Percentiles rank a stretch among this genome's conserved stretches.
These are phyloP conservation scores for Nomada goodeniana DNA, from an alignment of 2,888 invertebrate genomes.

Conservation along the genomic window DNA sequence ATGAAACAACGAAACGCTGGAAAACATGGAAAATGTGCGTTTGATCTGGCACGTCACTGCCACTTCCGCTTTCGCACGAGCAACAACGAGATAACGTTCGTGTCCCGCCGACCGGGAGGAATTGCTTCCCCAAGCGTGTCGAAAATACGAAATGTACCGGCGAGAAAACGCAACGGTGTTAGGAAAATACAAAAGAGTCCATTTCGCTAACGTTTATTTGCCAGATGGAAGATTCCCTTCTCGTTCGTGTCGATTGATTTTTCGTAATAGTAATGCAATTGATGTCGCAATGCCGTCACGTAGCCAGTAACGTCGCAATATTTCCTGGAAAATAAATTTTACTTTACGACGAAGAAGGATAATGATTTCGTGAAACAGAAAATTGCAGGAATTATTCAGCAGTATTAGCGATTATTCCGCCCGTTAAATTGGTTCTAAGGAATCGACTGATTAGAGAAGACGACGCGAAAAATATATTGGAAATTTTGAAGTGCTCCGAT, in stretches of 20 bases:
- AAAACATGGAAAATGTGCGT: slow-evolving; percentile 14
- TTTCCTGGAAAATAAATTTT: too few relatives aligned
- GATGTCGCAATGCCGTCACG: too few relatives aligned
- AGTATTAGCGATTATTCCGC: too few relatives aligned
- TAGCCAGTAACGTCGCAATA: too few relatives aligned
- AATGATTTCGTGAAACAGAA: too few relatives aligned
- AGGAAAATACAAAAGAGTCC: neutral
- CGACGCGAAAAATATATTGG: too few relatives aligned
- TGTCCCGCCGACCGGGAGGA: slow-evolving; percentile 4
- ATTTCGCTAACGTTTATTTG: neutral
- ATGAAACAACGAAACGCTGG: slow-evolving; percentile 19
- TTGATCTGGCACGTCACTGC: slow-evolving; percentile 35
- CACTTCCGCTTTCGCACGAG: slow-evolving; percentile 45
- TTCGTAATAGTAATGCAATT: too few relatives aligned
- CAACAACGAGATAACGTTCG: slow-evolving; percentile 11
- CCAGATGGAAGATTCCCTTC: neutral
- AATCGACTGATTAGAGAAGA: too few relatives aligned
- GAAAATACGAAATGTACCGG: slow-evolving; percentile 19
- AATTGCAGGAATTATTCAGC: too few relatives aligned
- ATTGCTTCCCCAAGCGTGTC: slow-evolving; percentile 40
- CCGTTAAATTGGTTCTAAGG: too few relatives aligned
- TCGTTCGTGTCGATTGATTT: neutral
- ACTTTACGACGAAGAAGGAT: too few relatives aligned
- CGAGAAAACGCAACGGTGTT: neutral
- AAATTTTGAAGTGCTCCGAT: too few relatives aligned